phyloP scores from a whole-genome alignment of 2,113 vertebrate species.

The Picathartes gymnocephalus region DNA sequence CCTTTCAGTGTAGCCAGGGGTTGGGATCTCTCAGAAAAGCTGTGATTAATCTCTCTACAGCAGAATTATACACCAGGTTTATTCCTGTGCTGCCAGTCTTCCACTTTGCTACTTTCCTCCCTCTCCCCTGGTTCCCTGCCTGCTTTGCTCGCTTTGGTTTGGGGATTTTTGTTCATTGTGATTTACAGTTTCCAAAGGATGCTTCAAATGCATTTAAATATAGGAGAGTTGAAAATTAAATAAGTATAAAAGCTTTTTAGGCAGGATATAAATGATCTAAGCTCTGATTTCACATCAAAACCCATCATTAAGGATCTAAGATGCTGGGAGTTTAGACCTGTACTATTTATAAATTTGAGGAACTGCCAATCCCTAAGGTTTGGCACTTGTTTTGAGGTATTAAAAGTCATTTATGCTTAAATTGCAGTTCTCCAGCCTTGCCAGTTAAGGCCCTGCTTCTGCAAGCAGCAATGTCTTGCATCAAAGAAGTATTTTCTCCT shows the following conservation, averaged over 20 bases:
- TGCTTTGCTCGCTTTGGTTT: not conserved
- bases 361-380: not conserved
- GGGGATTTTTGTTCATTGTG: not conserved
- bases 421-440: not conserved
- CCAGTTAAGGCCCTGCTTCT: not conserved
- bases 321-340: not conserved
- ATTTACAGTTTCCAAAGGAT: not conserved
- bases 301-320: not conserved
- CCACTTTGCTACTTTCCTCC: not conserved
- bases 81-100: not conserved
- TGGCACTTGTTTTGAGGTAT: not conserved
- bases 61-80: not conserved
- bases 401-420: not conserved
- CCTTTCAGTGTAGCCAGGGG: not conserved
- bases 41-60: not conserved
- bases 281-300: not conserved
- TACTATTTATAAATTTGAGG: not conserved
- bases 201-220: not conserved
- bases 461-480: not conserved
- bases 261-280: not conserved
- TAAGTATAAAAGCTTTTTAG: not conserved
- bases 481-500: not conserved
- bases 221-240: not conserved
- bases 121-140: not conserved
- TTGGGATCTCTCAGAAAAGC: not conserved